These are phyloP conservation scores for Dipodomys merriami DNA, from an alignment of 2,113 vertebrate genomes.

Conservation along the genomic window DNA sequence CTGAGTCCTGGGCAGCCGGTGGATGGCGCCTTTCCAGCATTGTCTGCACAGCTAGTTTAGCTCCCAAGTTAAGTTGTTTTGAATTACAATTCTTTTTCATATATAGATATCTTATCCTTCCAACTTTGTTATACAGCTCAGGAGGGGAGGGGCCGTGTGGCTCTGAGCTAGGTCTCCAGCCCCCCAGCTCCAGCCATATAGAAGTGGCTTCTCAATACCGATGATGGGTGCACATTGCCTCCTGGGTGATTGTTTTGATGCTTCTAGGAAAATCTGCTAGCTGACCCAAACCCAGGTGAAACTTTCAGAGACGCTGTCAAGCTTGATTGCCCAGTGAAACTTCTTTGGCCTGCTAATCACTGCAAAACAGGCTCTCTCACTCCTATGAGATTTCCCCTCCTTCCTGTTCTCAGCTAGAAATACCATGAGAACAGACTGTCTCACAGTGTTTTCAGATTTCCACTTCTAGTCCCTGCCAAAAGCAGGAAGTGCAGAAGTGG, in stretches of 20 bases:
- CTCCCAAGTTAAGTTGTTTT: background rate
- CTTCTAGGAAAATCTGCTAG: background rate
- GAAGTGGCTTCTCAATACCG: background rate
- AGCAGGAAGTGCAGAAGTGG: constrained; percentile 83
- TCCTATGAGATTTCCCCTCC: constrained; percentile 76
- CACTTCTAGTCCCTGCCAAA: constrained; percentile 82
- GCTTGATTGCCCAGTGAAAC: constrained; percentile 79
- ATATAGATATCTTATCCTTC: constrained; percentile 35
- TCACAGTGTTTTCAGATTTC: constrained; percentile 82
- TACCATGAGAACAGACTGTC: constrained; percentile 82
- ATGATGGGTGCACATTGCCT: rapidly evolving
- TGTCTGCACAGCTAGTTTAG: background rate
- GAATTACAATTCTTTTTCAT: constrained; percentile 53
- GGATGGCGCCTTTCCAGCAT: background rate
- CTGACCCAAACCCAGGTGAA: constrained; percentile 73
- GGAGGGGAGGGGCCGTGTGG: background rate
- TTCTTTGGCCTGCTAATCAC: constrained; percentile 80
- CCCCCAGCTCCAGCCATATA: background rate
- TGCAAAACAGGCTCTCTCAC: constrained; percentile 78
- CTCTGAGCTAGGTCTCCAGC: background rate
- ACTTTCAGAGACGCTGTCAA: constrained; percentile 65
- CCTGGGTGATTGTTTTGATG: background rate
- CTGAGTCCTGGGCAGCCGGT: background rate
- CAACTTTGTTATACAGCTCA: constrained; percentile 1
- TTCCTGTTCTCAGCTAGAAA: constrained; percentile 80